Evolutionary conservation across 92 coral and sea anemone genomes (phyloP).

Genomic region (Heliopora coerulea): DNA sequence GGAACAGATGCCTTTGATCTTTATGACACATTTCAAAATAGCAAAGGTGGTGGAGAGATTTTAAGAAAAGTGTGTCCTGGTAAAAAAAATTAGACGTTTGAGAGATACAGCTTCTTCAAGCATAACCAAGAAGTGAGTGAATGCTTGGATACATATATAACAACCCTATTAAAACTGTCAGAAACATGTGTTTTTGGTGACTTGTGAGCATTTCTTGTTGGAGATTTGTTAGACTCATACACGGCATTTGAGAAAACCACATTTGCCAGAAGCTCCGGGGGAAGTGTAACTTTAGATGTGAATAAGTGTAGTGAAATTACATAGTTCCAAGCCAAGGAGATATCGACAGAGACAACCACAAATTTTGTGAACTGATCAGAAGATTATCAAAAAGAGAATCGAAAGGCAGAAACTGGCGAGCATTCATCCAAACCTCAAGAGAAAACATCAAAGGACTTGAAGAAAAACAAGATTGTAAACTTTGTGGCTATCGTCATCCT

Average conservation of each 20-base stretch:
- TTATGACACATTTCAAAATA: conserved; percentile 38
- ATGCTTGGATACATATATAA: conserved; percentile 36
- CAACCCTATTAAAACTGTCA: conserved; percentile 48
- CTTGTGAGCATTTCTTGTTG: conserved; percentile 37
- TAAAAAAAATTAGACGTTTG: conserved; percentile 23
- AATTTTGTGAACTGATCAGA: conserved; percentile 24
- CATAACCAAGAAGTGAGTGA: conserved; percentile 29
- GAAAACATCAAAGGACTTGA: neutral
- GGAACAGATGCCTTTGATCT: conserved; percentile 12
- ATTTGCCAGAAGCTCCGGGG: conserved; percentile 48
- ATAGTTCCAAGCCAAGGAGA: too few relatives aligned
- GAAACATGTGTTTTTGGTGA: conserved; percentile 43
- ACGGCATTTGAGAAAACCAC: conserved; percentile 45
- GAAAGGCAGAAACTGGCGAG: neutral
- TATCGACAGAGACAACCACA: too few relatives aligned
- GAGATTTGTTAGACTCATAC: too few relatives aligned
- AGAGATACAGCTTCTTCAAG: conserved; percentile 46
- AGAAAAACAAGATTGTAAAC: conserved; percentile 33
- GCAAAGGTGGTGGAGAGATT: conserved; percentile 48
- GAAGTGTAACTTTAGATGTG: conserved; percentile 38
- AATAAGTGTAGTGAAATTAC: conserved; percentile 41
- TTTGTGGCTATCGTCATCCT: conserved; percentile 47
- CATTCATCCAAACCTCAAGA: neutral
- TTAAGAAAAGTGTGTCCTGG: conserved; percentile 43
- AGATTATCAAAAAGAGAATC: neutral